Percentiles rank a stretch among this genome's conserved stretches.
phyloP scores from a whole-genome alignment of 1,140 invertebrate genomes.

The Hylaeus anthracinus region DNA sequence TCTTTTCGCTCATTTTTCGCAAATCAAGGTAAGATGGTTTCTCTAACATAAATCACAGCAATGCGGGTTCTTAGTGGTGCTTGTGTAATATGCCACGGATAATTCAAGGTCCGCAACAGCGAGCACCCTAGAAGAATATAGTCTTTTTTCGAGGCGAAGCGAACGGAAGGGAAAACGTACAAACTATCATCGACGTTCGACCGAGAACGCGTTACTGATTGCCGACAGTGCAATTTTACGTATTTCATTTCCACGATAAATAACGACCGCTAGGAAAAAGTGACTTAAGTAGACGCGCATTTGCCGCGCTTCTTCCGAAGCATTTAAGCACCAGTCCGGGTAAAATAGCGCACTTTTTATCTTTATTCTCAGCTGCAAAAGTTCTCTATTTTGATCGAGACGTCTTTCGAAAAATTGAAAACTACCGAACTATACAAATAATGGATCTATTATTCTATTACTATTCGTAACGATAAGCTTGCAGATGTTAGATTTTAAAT shows the following conservation, averaged over 20 bases:
- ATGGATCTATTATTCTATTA: no score
- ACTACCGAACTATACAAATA: no score
- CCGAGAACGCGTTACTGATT: conserved; percentile 6
- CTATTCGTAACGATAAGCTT: no score
- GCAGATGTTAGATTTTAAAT: no score
- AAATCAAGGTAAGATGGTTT: conserved; percentile 1
- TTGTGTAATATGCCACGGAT: conserved; percentile 5
- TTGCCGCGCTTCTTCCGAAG: background rate
- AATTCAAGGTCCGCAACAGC: conserved; percentile 11
- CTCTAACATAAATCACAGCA: conserved; percentile 19
- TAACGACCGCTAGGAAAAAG: background rate
- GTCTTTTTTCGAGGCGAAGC: background rate
- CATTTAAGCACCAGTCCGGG: background rate
- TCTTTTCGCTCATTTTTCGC: conserved; percentile 9
- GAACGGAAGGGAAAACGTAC: background rate
- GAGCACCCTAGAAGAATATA: background rate
- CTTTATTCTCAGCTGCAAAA: no score
- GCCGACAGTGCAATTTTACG: conserved; percentile 17
- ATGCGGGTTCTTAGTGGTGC: background rate
- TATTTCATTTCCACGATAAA: conserved; percentile 11
- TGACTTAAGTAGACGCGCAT: background rate
- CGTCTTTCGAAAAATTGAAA: no score
- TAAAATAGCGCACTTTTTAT: background rate
- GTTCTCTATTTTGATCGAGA: no score
- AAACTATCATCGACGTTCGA: conserved; percentile 18